Evolutionary conservation across 2,113 vertebrate genomes (phyloP).

Genomic region (Pangasianodon gigas): DNA sequence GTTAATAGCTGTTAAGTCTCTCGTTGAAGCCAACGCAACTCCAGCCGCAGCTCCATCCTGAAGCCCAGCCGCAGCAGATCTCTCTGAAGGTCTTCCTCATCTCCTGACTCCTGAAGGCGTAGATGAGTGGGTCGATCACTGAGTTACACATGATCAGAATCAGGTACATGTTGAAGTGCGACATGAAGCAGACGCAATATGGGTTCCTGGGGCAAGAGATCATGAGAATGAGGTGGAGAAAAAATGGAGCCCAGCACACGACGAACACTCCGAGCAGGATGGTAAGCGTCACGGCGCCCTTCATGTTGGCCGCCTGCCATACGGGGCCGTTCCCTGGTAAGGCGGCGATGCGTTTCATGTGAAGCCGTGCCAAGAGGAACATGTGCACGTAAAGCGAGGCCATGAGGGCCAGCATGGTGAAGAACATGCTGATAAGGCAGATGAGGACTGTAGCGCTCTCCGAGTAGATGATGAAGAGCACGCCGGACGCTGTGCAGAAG

Average conservation of each 20-base stretch:
- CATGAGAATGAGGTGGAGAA: constrained; percentile 64
- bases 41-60: constrained; percentile 5
- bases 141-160: constrained; percentile 66
- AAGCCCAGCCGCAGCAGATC: constrained; percentile 57
- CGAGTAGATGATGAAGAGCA: constrained; percentile 61
- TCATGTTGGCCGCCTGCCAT: constrained; percentile 61
- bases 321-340: constrained; percentile 50
- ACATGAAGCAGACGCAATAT: constrained; percentile 63
- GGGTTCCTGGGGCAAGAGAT: constrained; percentile 62
- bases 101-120: constrained; percentile 62
- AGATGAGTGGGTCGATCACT: constrained; percentile 62
- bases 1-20: constrained; percentile 26
- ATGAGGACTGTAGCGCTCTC: constrained; percentile 56
- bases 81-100: constrained; percentile 64
- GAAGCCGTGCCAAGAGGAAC: constrained; percentile 60
- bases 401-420: constrained; percentile 61
- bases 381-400: constrained; percentile 63
- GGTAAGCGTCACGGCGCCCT: constrained; percentile 60
- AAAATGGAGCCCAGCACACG: constrained; percentile 64
- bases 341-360: constrained; percentile 60
- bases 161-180: constrained; percentile 64
- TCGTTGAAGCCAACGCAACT: not conserved
- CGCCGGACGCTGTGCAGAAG: constrained; percentile 50
- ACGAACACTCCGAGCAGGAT: constrained; percentile 61
- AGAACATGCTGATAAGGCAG: constrained; percentile 61